phyloP scores from a whole-genome alignment of 2,113 vertebrate species.

The Callipepla californica region DNA sequence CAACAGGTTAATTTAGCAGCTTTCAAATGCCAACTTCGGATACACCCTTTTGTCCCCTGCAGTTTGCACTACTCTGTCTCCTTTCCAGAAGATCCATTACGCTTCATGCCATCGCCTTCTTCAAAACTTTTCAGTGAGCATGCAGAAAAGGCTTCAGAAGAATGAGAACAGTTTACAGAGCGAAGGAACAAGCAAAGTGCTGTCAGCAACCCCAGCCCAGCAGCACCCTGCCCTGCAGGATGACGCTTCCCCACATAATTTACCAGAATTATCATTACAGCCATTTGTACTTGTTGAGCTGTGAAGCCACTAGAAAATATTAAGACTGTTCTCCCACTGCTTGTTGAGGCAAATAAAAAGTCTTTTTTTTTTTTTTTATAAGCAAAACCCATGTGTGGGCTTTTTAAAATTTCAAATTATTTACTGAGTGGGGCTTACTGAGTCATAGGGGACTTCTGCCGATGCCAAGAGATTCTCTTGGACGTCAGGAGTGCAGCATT shows the following conservation, averaged over 20 bases:
- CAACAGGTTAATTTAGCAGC: slow-evolving; percentile 25
- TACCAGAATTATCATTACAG: neutral
- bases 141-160: neutral
- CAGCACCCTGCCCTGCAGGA: neutral
- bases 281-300: neutral
- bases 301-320: neutral
- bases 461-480: slow-evolving; percentile 16
- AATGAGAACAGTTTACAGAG: slow-evolving; percentile 1
- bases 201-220: neutral
- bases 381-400: neutral
- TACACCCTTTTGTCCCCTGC: neutral
- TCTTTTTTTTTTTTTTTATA: neutral
- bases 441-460: neutral
- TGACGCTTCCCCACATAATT: neutral
- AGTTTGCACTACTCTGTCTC: neutral
- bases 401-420: slow-evolving; percentile 39
- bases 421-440: slow-evolving; percentile 32
- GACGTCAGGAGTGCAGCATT: slow-evolving; percentile 12
- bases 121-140: neutral
- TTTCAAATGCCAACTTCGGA: neutral
- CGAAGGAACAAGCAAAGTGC: neutral
- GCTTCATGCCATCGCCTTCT: neutral
- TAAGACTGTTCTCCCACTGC: neutral
- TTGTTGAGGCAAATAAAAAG: neutral
- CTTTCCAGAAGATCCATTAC: slow-evolving; percentile 21